Evolutionary conservation across 2,797 vertebrate species (phyloP), one percentile per base, ranked within the genome.

Genomic region (Naso thynnoides): DNA sequence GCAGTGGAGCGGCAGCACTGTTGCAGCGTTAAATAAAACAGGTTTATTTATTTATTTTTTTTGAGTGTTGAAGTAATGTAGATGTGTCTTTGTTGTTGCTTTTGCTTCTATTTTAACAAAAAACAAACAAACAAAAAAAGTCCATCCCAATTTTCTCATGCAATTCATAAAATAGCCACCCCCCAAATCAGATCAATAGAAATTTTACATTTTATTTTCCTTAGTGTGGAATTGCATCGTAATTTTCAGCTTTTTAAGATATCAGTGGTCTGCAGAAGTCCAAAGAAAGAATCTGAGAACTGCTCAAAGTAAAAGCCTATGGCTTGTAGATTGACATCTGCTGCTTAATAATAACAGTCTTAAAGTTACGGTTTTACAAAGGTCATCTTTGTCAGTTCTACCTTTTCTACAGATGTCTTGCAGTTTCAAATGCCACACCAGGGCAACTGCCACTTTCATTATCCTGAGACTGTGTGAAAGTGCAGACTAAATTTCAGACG

Each of bases 371-470:
- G 10, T 73, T 82, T 86, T 64, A 60, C 66, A 86, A 85, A 84
- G 70, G 73, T 73, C 64, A 83, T 61, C 39, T 48, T 78, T 77
- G 64, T 77, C 63, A 76, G 41, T 38, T 78, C 29, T 76, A 55
- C 64, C 74, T 73, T 75, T 76, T 48, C 52, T 60, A 27, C 65
- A 86, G 61, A 79, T 74, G 76, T 75, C 82, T 91, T 53, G 59
- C 76, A 70, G 80, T 82, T 73, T 78, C 59, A 72, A 83, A 87
- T 84, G 74, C 79, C 83, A 82, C 72, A 61, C 73, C 74, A 50
- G 65, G 74, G 79, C 77, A 91, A 90, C 89, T 85, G 84, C 58
- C 87, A 79, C 67, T 88, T 91, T 81, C 86, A 84, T 80, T 88
- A 82, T 76, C 24, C 72, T 24, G 29, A 58, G 63, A 53, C 59